Percentiles rank a stretch among this genome's conserved stretches.
These are phyloP conservation scores for Telenomus remus DNA, from an alignment of 1,140 invertebrate species.

Conservation along the genomic window DNA sequence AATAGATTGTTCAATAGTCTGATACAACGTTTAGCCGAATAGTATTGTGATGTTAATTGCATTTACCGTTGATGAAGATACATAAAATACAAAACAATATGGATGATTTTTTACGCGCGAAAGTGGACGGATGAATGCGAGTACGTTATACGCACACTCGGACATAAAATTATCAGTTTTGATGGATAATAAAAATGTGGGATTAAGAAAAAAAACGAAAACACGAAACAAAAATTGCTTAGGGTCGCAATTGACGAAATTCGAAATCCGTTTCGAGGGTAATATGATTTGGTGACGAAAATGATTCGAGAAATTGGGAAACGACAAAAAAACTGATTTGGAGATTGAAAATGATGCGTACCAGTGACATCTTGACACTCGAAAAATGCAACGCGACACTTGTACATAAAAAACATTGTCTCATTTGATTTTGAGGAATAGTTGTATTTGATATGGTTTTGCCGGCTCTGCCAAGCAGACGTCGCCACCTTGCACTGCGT, in stretches of 20 bases:
- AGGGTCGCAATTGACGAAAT: background rate
- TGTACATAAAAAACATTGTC: constrained; percentile 52
- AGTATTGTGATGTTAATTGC: constrained; percentile 39
- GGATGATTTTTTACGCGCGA: constrained; percentile 38
- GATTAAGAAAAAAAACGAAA: background rate
- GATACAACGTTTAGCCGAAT: constrained; percentile 37
- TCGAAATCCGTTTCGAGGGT: background rate
- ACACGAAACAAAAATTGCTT: background rate
- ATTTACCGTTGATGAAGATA: constrained; percentile 16
- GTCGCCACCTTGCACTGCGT: constrained; percentile 45
- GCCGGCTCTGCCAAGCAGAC: constrained; percentile 48
- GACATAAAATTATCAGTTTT: background rate
- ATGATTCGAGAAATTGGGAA: constrained; percentile 1
- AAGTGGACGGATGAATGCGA: constrained; percentile 52
- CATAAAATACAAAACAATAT: constrained; percentile 33
- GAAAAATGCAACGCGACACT: constrained; percentile 51
- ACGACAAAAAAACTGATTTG: background rate
- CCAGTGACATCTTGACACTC: constrained; percentile 50
- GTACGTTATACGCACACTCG: constrained; percentile 51
- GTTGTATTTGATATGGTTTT: constrained; percentile 56
- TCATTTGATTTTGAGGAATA: constrained; percentile 46
- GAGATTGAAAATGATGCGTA: constrained; percentile 31
- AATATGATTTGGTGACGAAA: background rate
- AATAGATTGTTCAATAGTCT: constrained; percentile 14
- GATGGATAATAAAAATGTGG: background rate